Evolutionary conservation across 1,140 invertebrate species (phyloP).

Genomic region (Drosophila fuyamai): DNA sequence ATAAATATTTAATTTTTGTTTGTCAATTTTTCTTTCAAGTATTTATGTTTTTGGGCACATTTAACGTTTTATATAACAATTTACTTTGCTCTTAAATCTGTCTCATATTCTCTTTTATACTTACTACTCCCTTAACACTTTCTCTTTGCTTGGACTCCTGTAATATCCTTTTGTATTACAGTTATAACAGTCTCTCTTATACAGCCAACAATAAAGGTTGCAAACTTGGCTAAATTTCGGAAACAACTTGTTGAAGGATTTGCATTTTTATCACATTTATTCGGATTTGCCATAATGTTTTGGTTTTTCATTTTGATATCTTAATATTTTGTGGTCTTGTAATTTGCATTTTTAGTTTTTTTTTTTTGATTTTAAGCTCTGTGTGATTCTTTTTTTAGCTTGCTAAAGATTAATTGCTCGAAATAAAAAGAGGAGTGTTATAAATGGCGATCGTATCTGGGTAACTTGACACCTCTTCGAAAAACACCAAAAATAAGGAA

Average conservation of each 20-base stretch:
- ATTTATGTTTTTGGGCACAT: slow-evolving; percentile 1
- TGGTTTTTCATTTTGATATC: neutral
- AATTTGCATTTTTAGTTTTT: slow-evolving; percentile 19
- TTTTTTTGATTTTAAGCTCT: slow-evolving; percentile 1
- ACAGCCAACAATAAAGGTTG: slow-evolving; percentile 25
- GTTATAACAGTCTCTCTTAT: slow-evolving; percentile 32
- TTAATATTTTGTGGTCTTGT: neutral
- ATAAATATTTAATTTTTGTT: neutral
- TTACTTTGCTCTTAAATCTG: slow-evolving; percentile 18
- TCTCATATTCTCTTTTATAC: neutral
- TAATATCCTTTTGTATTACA: slow-evolving; percentile 29
- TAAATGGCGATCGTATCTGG: slow-evolving; percentile 46
- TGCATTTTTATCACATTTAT: slow-evolving; percentile 23
- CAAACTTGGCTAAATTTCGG: slow-evolving; percentile 54
- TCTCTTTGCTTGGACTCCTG: slow-evolving; percentile 2
- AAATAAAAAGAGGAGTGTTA: slow-evolving; percentile 31
- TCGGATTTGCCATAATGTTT: slow-evolving; percentile 22
- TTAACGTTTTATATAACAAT: slow-evolving; percentile 48
- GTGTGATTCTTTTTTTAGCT: slow-evolving; percentile 8
- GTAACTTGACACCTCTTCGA: slow-evolving; percentile 61
- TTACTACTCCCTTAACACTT: neutral
- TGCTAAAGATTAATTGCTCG: slow-evolving; percentile 34
- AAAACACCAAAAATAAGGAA: slow-evolving; percentile 9
- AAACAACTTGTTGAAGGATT: slow-evolving; percentile 67
- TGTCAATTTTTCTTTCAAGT: too few species aligned